A percentile compares a stretch with the other conserved stretches of the same genome.
These are phyloP conservation scores for Pseudobourletiella spinata DNA, from an alignment of 1,140 invertebrate species.

Conservation along the genomic window DNA sequence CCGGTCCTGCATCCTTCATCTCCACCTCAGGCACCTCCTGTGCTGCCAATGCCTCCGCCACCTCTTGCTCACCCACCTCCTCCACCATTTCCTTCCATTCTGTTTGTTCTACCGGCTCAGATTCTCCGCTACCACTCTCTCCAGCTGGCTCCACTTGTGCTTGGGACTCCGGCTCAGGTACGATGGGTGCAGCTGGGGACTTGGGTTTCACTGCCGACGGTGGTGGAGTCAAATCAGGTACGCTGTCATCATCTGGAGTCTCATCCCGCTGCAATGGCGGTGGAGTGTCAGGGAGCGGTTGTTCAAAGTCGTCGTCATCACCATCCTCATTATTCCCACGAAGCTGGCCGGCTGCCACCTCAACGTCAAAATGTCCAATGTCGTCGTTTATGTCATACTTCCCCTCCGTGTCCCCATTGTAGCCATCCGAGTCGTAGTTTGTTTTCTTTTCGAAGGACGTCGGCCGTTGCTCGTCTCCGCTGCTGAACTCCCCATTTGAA, in stretches of 20 bases:
- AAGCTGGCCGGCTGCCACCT: slow-evolving; percentile 5
- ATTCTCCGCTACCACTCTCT: slow-evolving; percentile 21
- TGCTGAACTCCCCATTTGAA: slow-evolving; percentile 22
- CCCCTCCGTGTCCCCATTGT: slow-evolving; percentile 15
- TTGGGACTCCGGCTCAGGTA: slow-evolving; percentile 26
- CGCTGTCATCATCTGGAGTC: slow-evolving; percentile 1
- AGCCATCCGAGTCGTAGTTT: slow-evolving; percentile 9
- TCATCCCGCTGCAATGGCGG: not conserved
- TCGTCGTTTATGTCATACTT: slow-evolving; percentile 4
- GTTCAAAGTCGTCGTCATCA: slow-evolving; percentile 13
- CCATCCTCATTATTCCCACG: not conserved
- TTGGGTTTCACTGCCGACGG: too few relatives aligned
- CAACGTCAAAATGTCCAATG: not conserved
- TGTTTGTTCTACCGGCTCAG: not conserved
- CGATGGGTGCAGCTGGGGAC: too few relatives aligned
- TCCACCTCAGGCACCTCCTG: too few relatives aligned
- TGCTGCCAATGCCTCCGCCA: not conserved
- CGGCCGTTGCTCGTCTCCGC: not conserved
- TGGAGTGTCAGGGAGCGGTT: not conserved
- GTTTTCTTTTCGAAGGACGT: not conserved
- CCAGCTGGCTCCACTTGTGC: slow-evolving; percentile 31
- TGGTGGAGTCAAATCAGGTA: not conserved
- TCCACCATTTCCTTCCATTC: slow-evolving; percentile 15
- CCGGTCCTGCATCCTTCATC: too few relatives aligned
- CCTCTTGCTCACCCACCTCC: not conserved